phyloP scores from a whole-genome alignment of 1,140 invertebrate species.

The Bactericera cockerelli region DNA sequence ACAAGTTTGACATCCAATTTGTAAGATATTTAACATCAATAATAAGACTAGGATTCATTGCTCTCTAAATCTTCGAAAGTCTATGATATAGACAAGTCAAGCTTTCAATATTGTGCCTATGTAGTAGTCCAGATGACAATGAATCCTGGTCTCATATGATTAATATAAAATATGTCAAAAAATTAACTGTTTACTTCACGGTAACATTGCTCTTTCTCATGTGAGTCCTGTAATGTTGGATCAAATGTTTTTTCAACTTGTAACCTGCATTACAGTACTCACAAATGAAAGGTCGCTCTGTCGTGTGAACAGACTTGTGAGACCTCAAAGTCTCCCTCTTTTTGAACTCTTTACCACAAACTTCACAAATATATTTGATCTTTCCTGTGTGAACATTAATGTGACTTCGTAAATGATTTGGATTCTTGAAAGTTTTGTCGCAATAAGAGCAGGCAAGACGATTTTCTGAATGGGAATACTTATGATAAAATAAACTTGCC shows the following conservation, averaged over 20 bases:
- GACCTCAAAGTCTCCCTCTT: slow-evolving; percentile 6
- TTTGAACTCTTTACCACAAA: slow-evolving; percentile 45
- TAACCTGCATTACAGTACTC: slow-evolving; percentile 2
- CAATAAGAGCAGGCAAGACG: neutral
- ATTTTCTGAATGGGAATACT: neutral
- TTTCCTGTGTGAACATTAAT: neutral
- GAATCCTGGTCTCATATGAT: too few species aligned
- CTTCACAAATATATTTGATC: slow-evolving; percentile 44
- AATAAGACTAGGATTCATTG: too few species aligned
- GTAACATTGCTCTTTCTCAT: too few species aligned
- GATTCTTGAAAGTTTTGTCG: neutral
- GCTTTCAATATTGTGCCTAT: too few species aligned
- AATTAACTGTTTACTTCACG: too few species aligned
- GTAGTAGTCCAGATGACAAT: too few species aligned
- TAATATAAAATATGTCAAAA: too few species aligned
- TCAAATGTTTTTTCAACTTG: slow-evolving; percentile 10
- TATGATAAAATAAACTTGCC: slow-evolving; percentile 1
- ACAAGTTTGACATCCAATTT: too few species aligned
- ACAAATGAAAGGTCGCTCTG: slow-evolving; percentile 10
- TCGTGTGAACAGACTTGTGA: slow-evolving; percentile 1
- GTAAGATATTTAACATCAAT: too few species aligned
- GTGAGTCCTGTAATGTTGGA: slow-evolving; percentile 9
- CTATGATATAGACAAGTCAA: too few species aligned
- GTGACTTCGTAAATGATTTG: neutral
- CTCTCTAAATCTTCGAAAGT: too few species aligned